Base-by-base conservation (phyloP, 2,888 invertebrate genomes). In the Xestia ashworthii region DNA sequence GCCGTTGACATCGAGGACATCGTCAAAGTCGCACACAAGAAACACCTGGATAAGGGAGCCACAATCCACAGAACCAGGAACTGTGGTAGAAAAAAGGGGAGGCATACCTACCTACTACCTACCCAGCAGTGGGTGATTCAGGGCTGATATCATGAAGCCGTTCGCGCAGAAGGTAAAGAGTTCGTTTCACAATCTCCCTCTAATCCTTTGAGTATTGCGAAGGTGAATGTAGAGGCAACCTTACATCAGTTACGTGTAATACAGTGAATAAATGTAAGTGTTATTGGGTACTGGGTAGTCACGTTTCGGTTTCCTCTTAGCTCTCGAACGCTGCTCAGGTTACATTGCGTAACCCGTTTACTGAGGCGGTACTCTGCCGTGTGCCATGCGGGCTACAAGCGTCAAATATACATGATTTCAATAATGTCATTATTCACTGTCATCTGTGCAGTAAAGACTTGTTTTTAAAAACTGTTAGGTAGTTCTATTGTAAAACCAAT, bases 251-350 rank as follows among this genome's bases (percentile, higher is more conserved):
- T 44, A 55, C 38, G 55, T 25, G 67, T 74, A 50, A 55, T 67
- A 58, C 38, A n/a, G 58, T 62, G 14, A 46, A 70, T 48, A 67
- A 38, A 71, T 68, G 38, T 53, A 64, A 72, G 62, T 72, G 67
- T 68, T 66, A 64, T 58, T 84, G 76, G 68, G 69, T 66, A 64
- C 53, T 84, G 76, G 68, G 69, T n/a, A 75, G 74, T 70, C 81
- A 83, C 79, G 81, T 74, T n/a, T 68, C 62, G 77, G 81, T 64
- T 81, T 78, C 78, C 70, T 71, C 69, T 82, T 75, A 67, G 70
- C 60, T 64, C 65, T 65, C 66, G 76, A 50, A 9, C 44, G 32
- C 32, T 60, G 81, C 55, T 73, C 50, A 58, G 19, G 25, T 55
- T 46, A 64, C 62, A 60, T 87, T 83, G 71, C 73, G 76, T 70